phyloP scores from a whole-genome alignment of 2,113 vertebrate genomes.

The Poeciliopsis retropinna region DNA sequence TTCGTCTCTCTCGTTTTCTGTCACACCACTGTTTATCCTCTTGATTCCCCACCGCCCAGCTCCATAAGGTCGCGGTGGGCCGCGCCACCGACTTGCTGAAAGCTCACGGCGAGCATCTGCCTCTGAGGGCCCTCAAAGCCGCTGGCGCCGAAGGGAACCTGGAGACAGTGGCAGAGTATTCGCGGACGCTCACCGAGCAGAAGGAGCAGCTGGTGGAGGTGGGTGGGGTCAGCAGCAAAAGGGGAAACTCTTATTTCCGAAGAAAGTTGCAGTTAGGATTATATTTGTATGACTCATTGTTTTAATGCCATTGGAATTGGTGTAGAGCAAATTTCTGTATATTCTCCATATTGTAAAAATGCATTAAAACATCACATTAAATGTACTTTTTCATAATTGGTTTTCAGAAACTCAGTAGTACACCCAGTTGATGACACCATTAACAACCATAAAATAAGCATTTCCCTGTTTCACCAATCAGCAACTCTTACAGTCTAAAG shows the following conservation, averaged over 20 bases:
- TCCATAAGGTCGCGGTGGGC: constrained; percentile 88
- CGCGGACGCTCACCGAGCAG: constrained; percentile 92
- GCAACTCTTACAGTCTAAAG: too few relatives aligned
- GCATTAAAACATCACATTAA: neutral
- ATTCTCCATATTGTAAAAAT: neutral
- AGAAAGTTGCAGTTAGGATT: neutral
- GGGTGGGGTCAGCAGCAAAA: constrained; percentile 25
- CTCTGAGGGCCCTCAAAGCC: constrained; percentile 90
- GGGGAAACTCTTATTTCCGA: neutral
- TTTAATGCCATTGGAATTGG: neutral
- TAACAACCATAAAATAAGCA: neutral
- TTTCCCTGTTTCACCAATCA: too few relatives aligned
- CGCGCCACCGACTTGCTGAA: constrained; percentile 89
- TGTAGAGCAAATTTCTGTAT: neutral
- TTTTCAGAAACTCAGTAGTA: neutral
- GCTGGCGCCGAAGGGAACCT: constrained; percentile 92
- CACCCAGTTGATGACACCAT: neutral
- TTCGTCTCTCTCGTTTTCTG: constrained; percentile 1
- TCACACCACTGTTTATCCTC: constrained; percentile 3
- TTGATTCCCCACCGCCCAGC: constrained; percentile 73
- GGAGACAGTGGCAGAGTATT: constrained; percentile 90
- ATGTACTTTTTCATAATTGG: neutral
- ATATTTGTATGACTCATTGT: neutral
- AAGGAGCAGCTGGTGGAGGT: constrained; percentile 97
- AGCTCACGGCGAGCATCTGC: constrained; percentile 87